Percentiles rank a stretch among this genome's conserved stretches.
These are phyloP conservation scores for Volucella inflata DNA, from an alignment of 2,888 invertebrate genomes.

Conservation along the genomic window DNA sequence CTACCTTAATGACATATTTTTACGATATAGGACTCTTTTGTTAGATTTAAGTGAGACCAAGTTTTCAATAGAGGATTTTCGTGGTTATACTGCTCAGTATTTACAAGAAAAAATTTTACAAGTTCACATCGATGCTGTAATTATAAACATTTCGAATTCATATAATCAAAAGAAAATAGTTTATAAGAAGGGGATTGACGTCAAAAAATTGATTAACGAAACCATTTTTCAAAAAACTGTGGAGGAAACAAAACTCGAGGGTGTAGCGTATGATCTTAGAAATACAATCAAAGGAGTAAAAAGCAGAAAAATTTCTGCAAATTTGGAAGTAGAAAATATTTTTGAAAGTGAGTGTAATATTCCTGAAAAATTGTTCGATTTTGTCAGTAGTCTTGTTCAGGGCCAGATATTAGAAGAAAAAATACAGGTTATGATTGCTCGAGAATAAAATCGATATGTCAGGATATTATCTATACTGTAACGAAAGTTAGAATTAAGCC, in stretches of 20 bases:
- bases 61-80: conserved; percentile 4
- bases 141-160: not conserved
- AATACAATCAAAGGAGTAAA: not conserved
- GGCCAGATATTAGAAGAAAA: no score
- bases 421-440: not conserved
- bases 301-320: not conserved
- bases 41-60: conserved; percentile 4
- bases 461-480: not conserved
- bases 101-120: conserved; percentile 13
- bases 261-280: conserved; percentile 8
- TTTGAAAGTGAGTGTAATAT: no score
- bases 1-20: not conserved
- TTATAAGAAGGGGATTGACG: conserved; percentile 2
- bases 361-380: no score
- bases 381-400: no score
- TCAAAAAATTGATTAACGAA: not conserved
- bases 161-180: conserved; percentile 13
- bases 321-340: not conserved
- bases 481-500: conserved; percentile 11
- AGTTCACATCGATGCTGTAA: conserved; percentile 3
- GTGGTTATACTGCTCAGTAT: not conserved
- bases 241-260: no score
- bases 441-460: conserved; percentile 14
- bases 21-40: conserved; percentile 2
- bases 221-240: no score